Evolutionary conservation across 2,797 vertebrate species (phyloP), one percentile per base, ranked within the genome.

Genomic region (Myotis planiceps): DNA sequence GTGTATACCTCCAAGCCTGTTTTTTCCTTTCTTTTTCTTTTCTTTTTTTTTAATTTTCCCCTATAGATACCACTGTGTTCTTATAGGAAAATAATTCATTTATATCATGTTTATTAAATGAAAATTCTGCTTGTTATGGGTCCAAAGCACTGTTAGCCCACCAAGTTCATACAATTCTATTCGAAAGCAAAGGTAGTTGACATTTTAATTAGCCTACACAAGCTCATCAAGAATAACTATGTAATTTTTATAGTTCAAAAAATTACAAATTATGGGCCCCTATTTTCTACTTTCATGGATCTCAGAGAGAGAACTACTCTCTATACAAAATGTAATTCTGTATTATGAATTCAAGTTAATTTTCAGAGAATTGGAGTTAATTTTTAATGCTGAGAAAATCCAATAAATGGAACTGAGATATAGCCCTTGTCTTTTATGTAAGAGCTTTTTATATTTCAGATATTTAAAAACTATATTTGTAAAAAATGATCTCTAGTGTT

Each of bases 371-470:
- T 79, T 60, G 42, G 76, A 90, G 18, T 84, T 74, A 74, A 74
- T 83, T 94, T 95, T 92, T 78, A 94, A 68, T 84, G 27, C 80
- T 86, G 72, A 92, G 37, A 92, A 84, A 81, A 87, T 80, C 34
- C 6, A 27, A 42, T 53, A 82, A 53, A 47, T 65, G 47, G 32
- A 51, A 74, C 69, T 95, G 39, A 95, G 55, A 85, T 72, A 72
- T 65, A 94, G 39, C 42, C 58, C 29, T 21, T 66, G 8, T 88
- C 21, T 90, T 39, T 88, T 68, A 65, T 21, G n/a, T 65, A 21
- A 78, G 75, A 79, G 2, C 37, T 76, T 81, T 71, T 45, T 80
- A n/a, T 55, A 29, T 45, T 6, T 65, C 75, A 72, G 25, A 93
- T 12, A 21, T 53, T 69, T 15, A 5, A 65, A 89, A 95, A 75